phyloP scores from a whole-genome alignment of 2,888 invertebrate species.

The Acleris laterana region DNA sequence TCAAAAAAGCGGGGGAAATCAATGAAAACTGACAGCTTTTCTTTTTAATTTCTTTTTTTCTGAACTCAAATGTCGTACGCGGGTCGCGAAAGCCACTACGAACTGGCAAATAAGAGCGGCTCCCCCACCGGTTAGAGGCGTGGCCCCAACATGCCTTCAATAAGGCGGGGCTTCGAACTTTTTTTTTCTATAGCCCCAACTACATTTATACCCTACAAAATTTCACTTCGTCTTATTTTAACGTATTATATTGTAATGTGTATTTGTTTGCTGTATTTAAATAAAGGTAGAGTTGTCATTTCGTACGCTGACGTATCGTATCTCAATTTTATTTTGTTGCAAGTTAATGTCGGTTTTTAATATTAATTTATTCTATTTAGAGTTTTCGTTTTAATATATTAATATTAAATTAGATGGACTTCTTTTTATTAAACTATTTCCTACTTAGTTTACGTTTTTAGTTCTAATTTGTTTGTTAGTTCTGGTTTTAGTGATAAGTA shows the following conservation, averaged over 20 bases:
- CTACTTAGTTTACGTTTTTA: background rate
- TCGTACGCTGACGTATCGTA: conserved; percentile 53
- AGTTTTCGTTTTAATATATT: conserved; percentile 5
- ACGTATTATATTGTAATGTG: conserved; percentile 75
- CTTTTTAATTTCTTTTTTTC: conserved; percentile 37
- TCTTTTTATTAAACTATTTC: background rate
- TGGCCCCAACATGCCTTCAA: conserved; percentile 52
- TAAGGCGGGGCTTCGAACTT: conserved; percentile 56
- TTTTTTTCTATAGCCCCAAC: conserved; percentile 33
- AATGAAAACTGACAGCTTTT: conserved; percentile 29
- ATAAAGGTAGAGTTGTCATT: conserved; percentile 64
- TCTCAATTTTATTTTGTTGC: conserved; percentile 55
- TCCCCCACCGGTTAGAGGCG: conserved; percentile 64
- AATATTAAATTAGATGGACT: background rate
- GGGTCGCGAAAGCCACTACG: conserved; percentile 67
- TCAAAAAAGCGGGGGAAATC: conserved; percentile 28
- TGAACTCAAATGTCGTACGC: conserved; percentile 62
- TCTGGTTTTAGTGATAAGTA: background rate
- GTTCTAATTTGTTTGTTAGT: background rate
- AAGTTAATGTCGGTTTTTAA: background rate
- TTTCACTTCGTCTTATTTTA: conserved; percentile 45
- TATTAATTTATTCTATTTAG: conserved; percentile 6
- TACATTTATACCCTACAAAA: conserved; percentile 28
- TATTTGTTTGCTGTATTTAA: conserved; percentile 69
- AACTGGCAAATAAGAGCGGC: conserved; percentile 70